Base-by-base conservation (phyloP, 2,888 invertebrate species). In the Carpatolechia fugitivella region DNA sequence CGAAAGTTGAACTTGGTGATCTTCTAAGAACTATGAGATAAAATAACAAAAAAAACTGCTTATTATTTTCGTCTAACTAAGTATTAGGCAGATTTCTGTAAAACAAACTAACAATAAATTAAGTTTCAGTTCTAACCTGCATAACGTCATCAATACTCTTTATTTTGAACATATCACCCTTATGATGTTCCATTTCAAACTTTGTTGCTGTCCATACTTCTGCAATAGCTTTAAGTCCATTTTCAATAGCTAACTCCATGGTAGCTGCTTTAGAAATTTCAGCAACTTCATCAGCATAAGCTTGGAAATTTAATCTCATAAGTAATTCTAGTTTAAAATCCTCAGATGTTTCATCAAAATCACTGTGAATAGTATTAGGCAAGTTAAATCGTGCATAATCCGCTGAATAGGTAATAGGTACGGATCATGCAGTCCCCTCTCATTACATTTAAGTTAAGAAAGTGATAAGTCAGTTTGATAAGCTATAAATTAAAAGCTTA, bases 191-290 rank as follows among this genome's bases (percentile, higher is more conserved):
- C 91, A 97, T 94, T 72, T 95, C 95, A 60, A 96, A 91, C 0
- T 91, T 91, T 63, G 95, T 94, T 1, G 77, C 85, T 56, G 92
- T 91, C 97, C 97, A 97, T 11, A 93, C 90, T 41, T 93, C 92
- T 18, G 89, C 85, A 50, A 97, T 96, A 24, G 91, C 91, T 74
- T 93, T 93, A 16, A 97, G 80, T n/a, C 93, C 94, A 74, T 93
- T 93, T 85, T 97, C 97, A 67, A 98, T 97, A 65, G 94, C 94
- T 51, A 97, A 77, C 79, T 98, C 97, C 94, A 97, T 97, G 0
- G 96, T 95, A 10, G 97, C 97, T 2, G 96, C 94, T 65, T 94
- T 95, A 0, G 97, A 97, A 64, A 97, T 95, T 69, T 97, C 97
- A 63, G 93, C 92, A 64, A 97, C 97, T 58, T 95, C 94, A 6